Base-by-base conservation (phyloP, 1,140 invertebrate genomes). In the Araneus ventricosus region DNA sequence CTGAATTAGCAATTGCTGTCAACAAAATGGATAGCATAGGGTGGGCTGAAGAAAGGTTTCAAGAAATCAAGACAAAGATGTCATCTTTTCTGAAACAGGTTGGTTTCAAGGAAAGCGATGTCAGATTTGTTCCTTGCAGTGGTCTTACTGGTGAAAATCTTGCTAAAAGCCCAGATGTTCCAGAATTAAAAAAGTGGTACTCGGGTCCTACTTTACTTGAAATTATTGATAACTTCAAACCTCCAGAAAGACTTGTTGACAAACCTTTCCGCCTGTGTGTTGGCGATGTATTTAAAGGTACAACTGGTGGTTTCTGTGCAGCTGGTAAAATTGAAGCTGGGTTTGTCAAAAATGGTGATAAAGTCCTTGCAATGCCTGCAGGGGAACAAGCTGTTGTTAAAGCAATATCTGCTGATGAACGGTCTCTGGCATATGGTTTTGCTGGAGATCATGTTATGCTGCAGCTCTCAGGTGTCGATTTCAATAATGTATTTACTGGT, bases 61-160 rank as follows among this genome's bases (percentile, higher is more conserved):
- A 97, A 94, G 98, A 99, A 95, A 99, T 99, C 87, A 96, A 97
- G 0, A 96, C 96, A 82, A 99, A 98, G 95, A 96, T 99, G 41
- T 97, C 97, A 93, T 94, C 96, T n/a, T 99, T 99, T 95, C 95
- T 99, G 0, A 98, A 98, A 95, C 98, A 99, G 96, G 98, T 98
- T n/a, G 99, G 99, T 5, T 99, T 98, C 95, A 98, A 97, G 95
- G 98, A 99, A 45, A 96, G 96, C 8, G 98, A 98, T 95, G 97
- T 99, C 0, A 97, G 96, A 2, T 99, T 97, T 96, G 97, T 99
- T 20, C 99, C 99, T 10, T 99, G 99, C 94, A 99, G 98, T 95
- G 99, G 99, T 34, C 95, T 99, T 1, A 97, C 97, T 39, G 99
- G 99, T 67, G 98, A 99, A 95, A 99, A 99, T 96, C 96, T 99